phyloP scores from a whole-genome alignment of 2,113 vertebrate genomes.

The Gyps fulvus region DNA sequence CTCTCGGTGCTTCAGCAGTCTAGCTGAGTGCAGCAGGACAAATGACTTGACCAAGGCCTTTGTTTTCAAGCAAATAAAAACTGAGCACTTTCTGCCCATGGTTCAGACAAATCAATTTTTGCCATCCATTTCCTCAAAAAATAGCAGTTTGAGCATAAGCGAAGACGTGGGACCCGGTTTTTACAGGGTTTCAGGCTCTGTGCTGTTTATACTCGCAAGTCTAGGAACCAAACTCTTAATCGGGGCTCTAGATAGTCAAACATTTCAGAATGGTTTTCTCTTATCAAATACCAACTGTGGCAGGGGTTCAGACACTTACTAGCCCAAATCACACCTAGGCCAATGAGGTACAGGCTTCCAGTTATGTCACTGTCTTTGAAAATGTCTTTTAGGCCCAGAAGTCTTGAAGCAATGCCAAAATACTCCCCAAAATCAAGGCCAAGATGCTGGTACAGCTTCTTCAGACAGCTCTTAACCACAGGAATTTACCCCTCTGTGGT shows the following conservation, averaged over 20 bases:
- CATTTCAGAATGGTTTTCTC: not conserved
- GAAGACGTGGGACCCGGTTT: accelerated
- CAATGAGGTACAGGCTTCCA: not conserved
- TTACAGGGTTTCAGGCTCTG: not conserved
- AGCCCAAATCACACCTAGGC: not conserved
- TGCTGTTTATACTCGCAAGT: not conserved
- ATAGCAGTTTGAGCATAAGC: not conserved
- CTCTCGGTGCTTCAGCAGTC: not conserved
- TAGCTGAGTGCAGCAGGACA: not conserved
- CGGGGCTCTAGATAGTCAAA: not conserved
- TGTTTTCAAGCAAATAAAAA: not conserved
- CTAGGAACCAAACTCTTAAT: not conserved
- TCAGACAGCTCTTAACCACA: not conserved
- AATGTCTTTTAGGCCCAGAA: not conserved
- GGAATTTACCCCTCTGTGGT: not conserved
- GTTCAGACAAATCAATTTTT: not conserved
- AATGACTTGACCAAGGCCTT: not conserved
- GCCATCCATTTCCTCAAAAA: not conserved
- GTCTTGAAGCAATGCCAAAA: not conserved
- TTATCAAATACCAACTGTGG: not conserved
- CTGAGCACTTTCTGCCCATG: not conserved
- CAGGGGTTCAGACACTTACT: not conserved
- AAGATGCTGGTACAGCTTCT: not conserved
- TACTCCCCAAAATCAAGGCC: not conserved
- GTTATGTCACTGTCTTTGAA: not conserved